Base-by-base conservation (phyloP, 2,888 invertebrate genomes). In the Brassicogethes aeneus region DNA sequence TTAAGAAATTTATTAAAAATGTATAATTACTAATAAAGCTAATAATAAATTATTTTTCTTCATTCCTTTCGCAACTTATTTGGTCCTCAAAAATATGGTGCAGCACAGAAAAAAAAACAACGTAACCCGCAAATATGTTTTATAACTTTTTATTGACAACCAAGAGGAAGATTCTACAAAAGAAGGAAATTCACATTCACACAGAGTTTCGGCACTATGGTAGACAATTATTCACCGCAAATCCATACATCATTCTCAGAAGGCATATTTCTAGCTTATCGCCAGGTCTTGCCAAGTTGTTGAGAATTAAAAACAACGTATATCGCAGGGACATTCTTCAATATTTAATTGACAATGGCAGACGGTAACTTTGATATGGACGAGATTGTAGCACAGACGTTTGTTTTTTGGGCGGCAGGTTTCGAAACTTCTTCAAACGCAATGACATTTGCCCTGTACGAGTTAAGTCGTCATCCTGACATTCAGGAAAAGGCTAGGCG, bases 101-200 rank as follows among this genome's bases (percentile, higher is more conserved):
- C 59, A 68, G 0, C 65, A 70, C 40, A 57, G 75, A 5, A 68
- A 70, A 46, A 58, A 60, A n/a, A 68, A 70, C 46, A 64, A 70
- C 1, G 47, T 75, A 0, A 54, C 51, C 1, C 57, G 73, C 10
- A 72, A 74, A 39, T 77, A 76, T 57, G 75, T 78, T 46, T 57
- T 79, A 43, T 72, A 77, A 42, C 52, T 75, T 2, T 58, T 76
- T 36, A 60, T 73, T 14, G 66, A 75, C 29, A 54, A 53, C 34
- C 23, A 42, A 8, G 36, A 23, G 16, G 40, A 34, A 5, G 46
- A 42, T 1, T 39, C 44, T 14, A 39, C 45, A 17, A 13, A 13
- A n/a, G 39, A 42, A 17, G 39, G 40, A 2, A 40, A 32, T 10
- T 14, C 34, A 1, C 37, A 46, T 5, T 42, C 41, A 1, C 5